Evolutionary conservation across 1,140 invertebrate genomes (phyloP), one percentile per base, ranked within the genome.

Genomic region (Ceratina japonica): DNA sequence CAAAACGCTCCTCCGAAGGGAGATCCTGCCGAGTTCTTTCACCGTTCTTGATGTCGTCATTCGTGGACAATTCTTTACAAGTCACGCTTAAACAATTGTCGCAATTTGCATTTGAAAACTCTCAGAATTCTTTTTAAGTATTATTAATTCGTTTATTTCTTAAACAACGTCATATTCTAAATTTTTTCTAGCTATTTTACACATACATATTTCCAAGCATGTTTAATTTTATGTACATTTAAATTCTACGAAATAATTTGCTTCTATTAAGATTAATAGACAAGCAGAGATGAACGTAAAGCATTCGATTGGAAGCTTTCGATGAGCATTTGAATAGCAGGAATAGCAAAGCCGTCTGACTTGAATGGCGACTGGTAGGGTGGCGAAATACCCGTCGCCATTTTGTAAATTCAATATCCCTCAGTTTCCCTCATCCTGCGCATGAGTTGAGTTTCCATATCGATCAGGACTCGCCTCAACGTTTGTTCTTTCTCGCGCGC

Each of bases 351-450:
- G 20, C 24, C 13, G 54, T 1, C n/a, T n/a, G 54, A 56, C 15
- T 10, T 44, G 37, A 80, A 80, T 80, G 79, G 79, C 65, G 74
- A 4, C 20, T 13, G 22, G 13, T 7, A 10, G 74, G 66, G 16
- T 59, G 75, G 51, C 15, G 22, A 20, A 20, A n/a, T 49, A 12
- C 22, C 49, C 58, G 58, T 69, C 87, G 88, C 90, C 90, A 91
- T 91, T 91, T 90, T 88, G 87, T 75, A 87, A 87, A 85, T 83
- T 88, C 87, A 73, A 90, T 89, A 87, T 85, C 76, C 72, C 81
- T 86, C 80, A 75, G 79, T 79, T 62, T 75, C 78, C 73, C 76
- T 80, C 77, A 69, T 86, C 62, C 58, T 84, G 89, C 89, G 88
- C 88, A 89, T 89, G 88, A 87, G 87, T 88, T 87, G 74, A 76